These are phyloP conservation scores for Isurus oxyrinchus DNA, from an alignment of 2,113 vertebrate species.

Conservation along the genomic window DNA sequence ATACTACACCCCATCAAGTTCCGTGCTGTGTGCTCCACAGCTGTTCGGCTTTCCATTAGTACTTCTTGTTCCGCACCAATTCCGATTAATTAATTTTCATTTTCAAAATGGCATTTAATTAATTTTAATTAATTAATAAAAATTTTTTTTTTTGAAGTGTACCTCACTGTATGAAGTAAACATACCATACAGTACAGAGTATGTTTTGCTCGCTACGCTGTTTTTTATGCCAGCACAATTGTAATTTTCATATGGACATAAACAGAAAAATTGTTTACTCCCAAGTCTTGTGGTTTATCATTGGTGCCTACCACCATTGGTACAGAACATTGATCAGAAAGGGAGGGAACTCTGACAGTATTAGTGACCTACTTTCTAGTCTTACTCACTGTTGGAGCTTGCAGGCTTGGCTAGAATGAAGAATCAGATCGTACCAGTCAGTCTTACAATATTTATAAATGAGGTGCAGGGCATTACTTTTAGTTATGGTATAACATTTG, in stretches of 20 bases:
- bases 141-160: constrained; percentile 17
- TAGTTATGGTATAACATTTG: neutral
- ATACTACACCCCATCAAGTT: constrained; percentile 14
- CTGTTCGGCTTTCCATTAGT: constrained; percentile 26
- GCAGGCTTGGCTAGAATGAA: neutral
- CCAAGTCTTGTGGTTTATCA: neutral
- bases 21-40: constrained; percentile 14
- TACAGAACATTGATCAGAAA: constrained; percentile 4
- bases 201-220: neutral
- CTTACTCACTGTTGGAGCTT: neutral
- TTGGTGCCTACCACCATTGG: neutral
- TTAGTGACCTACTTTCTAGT: neutral
- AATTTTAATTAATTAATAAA: constrained; percentile 25
- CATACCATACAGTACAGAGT: neutral
- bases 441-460: neutral
- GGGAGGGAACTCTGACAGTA: neutral
- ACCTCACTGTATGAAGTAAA: neutral
- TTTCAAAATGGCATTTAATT: constrained; percentile 36
- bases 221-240: neutral
- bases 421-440: neutral
- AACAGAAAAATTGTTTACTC: neutral
- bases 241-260: neutral
- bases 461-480: neutral
- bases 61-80: constrained; percentile 31
- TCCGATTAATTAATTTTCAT: constrained; percentile 32